A percentile compares a stretch with the other conserved stretches of the same genome.
phyloP scores from a whole-genome alignment of 2,888 invertebrate genomes.

The Brachyopa scutellaris region DNA sequence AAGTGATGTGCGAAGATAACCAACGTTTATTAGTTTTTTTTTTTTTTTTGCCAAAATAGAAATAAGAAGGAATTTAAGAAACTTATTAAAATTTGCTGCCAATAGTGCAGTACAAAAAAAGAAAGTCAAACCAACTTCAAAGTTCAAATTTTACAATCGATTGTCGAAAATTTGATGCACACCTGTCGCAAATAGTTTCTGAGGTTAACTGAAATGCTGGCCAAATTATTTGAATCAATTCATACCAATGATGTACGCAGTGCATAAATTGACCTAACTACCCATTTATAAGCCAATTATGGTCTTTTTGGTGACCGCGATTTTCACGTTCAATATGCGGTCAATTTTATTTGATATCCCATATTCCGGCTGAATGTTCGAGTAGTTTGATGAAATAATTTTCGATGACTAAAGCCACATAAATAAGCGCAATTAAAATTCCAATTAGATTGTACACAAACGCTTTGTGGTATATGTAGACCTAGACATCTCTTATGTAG shows the following conservation, averaged over 20 bases:
- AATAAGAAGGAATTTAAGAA: no score
- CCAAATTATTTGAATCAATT: constrained; percentile 63
- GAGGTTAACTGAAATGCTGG: constrained; percentile 43
- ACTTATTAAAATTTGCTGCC: no score
- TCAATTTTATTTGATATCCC: constrained; percentile 47
- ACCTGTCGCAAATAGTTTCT: constrained; percentile 55
- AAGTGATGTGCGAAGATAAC: not conserved
- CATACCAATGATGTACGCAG: constrained; percentile 35
- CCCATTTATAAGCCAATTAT: constrained; percentile 52
- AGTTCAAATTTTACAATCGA: no score
- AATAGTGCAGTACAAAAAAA: no score
- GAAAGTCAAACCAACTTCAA: no score
- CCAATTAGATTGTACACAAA: no score
- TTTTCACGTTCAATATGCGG: constrained; percentile 50
- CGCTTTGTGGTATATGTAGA: no score
- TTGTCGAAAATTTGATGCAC: constrained; percentile 27
- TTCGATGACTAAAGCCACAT: not conserved
- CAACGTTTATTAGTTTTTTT: not conserved
- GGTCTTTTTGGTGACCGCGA: constrained; percentile 28
- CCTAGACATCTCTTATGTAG: no score
- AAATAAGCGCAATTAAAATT: no score
- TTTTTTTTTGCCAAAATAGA: no score
- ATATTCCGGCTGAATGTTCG: constrained; percentile 20
- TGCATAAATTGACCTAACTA: constrained; percentile 52
- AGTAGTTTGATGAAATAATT: constrained; percentile 26